Base-by-base conservation (phyloP, 2,888 invertebrate species). In the Calliopum simillimum region DNA sequence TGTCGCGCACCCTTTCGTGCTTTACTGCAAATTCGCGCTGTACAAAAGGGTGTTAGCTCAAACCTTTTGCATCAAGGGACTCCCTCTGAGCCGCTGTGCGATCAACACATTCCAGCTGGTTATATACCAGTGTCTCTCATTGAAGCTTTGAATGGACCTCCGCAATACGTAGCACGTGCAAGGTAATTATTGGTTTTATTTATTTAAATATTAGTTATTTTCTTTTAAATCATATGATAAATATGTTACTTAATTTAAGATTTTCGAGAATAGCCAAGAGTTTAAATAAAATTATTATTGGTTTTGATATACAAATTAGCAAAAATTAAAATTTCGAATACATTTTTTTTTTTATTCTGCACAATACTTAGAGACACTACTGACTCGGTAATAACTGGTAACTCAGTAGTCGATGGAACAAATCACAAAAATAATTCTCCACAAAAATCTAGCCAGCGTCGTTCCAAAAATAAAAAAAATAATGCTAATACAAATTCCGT, bases 1-100 rank as follows among this genome's bases (percentile, higher is more conserved):
- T 99, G 99, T 85, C 90, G 99, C 73, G 96, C 98, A n/a, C 99
- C 99, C 12, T 99, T 99, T 87, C 89, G 99, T 74, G 99, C 99
- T 0, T 89, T 99, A 64, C 88, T 99, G 70, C 98, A 99, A 88
- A 95, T 99, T 65, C 90, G 97, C 73, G 98, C 99, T 25, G 89
- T 99, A 78, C 95, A 97, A 85, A 94, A 94, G 82, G 89, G 90
- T 3, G 79, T 84, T 47, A 82, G 77, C 59, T 80, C 81, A 8
- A 81, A 80, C 64, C 72, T 81, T 59, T 79, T 81, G 55, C 79
- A 79, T 43, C 85, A 85, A 73, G 89, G 88, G 79, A 89, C 91
- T 41, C 90, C 92, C 21, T 92, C 80, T 0, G 86, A 88, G 86
- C 73, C 78, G 0, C 77, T 83, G 3, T 79, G 83, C 65, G 86